Base-by-base conservation (phyloP, 2,797 vertebrate species). In the Coccyzus lansbergi region DNA sequence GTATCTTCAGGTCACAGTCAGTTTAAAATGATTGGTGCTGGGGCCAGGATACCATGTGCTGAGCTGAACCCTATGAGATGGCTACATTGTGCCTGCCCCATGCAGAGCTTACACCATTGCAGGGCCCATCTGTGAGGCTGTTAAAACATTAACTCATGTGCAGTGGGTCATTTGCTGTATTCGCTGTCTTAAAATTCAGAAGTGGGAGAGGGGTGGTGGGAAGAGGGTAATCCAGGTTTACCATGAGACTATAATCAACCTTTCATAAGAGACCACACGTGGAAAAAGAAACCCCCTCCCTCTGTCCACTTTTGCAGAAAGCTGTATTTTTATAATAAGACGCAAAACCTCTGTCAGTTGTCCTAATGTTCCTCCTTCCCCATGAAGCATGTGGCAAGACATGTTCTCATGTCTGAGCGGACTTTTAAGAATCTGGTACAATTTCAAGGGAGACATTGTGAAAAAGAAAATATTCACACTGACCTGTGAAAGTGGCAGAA, bases 1-100 rank as follows among this genome's bases (percentile, higher is more conserved):
- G 1, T 95, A 91, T 95, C 86, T 97, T 95, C 83, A 94, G 94
- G 97, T 96, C 96, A 78, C 88, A 91, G 94, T 92, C 90, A 95
- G 94, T 96, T 97, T 96, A 95, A 95, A 93, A 80, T 38, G 85
- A 91, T 90, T 88, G 70, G 88, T 85, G 48, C 79, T 33, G 55
- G 51, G 75, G 77, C 86, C 90, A 77, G 85, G 85, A 91, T 95
- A 72, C 91, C 53, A 1, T 42, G 65, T 29, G n/a, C 86, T 96
- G 12, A 70, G 72, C 31, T 67, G 92, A 97, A 63, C 80, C 83
- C 68, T 36, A 2, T 0, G 0, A 68, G 92, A 71, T 1, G 2
- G 48, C 71, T 28, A 42, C 16, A 2, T 29, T 58, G 49, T 86
- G 88, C 90, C 83, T 83, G 67, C 48, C 70, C 52, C 53, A 2